These are phyloP conservation scores for Arge pagana DNA, from an alignment of 2,888 invertebrate species.

Conservation along the genomic window DNA sequence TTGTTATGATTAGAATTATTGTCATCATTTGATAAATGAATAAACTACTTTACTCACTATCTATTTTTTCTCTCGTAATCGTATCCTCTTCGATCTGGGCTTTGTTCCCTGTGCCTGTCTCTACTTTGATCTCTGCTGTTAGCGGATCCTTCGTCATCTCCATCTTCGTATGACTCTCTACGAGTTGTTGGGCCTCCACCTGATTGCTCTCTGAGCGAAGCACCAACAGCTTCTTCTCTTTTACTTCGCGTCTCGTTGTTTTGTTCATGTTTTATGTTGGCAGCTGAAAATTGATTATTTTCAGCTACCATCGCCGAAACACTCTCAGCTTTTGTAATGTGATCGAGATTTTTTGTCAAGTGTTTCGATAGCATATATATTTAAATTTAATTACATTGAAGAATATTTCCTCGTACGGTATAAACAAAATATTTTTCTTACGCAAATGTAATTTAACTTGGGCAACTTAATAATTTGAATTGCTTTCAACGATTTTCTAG, in stretches of 20 bases:
- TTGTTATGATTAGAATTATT: not conserved
- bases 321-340: too few species aligned
- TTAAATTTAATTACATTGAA: too few species aligned
- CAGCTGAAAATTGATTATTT: conserved; percentile 5
- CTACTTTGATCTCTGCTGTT: conserved; percentile 52
- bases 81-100: conserved; percentile 48
- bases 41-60: conserved; percentile 39
- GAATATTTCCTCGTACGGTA: too few species aligned
- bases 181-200: conserved; percentile 42
- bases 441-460: too few species aligned
- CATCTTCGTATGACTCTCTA: conserved; percentile 52
- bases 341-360: too few species aligned
- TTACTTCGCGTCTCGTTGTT: conserved; percentile 46
- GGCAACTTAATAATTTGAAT: too few species aligned
- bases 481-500: too few species aligned
- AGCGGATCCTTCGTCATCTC: conserved; percentile 52
- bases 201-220: conserved; percentile 46
- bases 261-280: conserved; percentile 40
- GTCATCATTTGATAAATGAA: not conserved
- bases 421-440: too few species aligned
- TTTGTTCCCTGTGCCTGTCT: conserved; percentile 49
- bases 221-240: conserved; percentile 54
- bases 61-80: conserved; percentile 46
- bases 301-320: too few species aligned
- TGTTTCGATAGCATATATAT: too few species aligned